Base-by-base conservation (phyloP, 2,888 invertebrate genomes). In the Exephanes ischioxanthus region DNA sequence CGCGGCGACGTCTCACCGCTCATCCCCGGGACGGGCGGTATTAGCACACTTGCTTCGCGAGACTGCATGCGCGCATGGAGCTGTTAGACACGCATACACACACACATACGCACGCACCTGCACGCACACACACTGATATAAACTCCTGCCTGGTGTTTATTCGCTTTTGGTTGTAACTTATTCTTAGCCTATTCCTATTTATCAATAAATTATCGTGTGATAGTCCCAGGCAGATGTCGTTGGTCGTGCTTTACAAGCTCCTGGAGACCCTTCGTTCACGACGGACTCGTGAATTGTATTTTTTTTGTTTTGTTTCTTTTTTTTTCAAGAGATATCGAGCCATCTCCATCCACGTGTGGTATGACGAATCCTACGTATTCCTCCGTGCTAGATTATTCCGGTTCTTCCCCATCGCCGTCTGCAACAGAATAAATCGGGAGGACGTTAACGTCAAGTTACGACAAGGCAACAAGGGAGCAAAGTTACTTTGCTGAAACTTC, bases 331-430 rank as follows among this genome's bases (percentile, higher is more conserved):
- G 84, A 66, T 37, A 70, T 61, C 33, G 33, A 33, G 76, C 68
- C 75, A 53, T 79, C 67, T 76, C 63, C 58, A 48, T 79, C 30
- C 53, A 68, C 66, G 45, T 71, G 33, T 58, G 51, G 70, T 80
- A 75, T 76, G 81, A 79, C 37, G 75, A 78, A 83, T 83, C 66
- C 70, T 61, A 76, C 68, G 81, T 68, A 63, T n/a, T 80, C 67
- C 22, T 71, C 71, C 72, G 72, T 45, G 63, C 19, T 71, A 26
- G 55, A 37, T 48, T 91, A 91, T 90, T 91, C 92, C 14, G 91
- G 91, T 80, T 92, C 92, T 33, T 92, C 92, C 5, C 91, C 92
- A 11, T 91, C 91, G 4, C 84, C 92, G 77, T 91, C 90, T 90
- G 85, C 6, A 87, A 89, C 33, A 63, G 67, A n/a, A 71, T 66